Percentiles rank a stretch among this genome's conserved stretches.
phyloP scores from a whole-genome alignment of 2,888 invertebrate species.

The Megastigmus dorsalis region DNA sequence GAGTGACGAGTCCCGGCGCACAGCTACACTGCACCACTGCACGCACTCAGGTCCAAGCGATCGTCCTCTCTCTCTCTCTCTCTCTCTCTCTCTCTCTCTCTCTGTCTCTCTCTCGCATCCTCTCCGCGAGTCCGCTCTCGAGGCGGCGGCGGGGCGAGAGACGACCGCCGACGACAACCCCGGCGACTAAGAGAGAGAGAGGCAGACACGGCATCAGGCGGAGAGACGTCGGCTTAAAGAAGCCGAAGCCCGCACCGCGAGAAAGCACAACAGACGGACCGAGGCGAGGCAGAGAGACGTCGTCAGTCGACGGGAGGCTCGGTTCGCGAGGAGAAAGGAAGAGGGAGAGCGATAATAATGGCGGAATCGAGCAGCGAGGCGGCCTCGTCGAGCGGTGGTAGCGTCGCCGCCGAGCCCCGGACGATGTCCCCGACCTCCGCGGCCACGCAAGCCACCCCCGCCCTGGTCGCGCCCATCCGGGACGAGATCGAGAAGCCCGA shows the following conservation, averaged over 20 bases:
- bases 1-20: no score
- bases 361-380: slow-evolving; percentile 76
- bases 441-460: slow-evolving; percentile 57
- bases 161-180: no score
- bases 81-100: background rate
- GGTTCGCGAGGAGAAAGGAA: slow-evolving; percentile 9
- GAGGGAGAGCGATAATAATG: slow-evolving; percentile 65
- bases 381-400: slow-evolving; percentile 75
- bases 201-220: no score
- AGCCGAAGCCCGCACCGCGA: no score
- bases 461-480: slow-evolving; percentile 59
- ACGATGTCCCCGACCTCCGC: slow-evolving; percentile 73
- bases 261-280: no score
- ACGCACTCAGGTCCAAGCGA: no score
- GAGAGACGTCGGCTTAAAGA: no score
- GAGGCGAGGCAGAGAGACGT: no score
- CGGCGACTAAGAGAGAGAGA: no score
- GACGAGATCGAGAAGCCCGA: slow-evolving; percentile 71
- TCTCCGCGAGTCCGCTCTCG: background rate
- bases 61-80: background rate
- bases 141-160: no score
- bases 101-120: background rate
- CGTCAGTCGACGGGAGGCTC: no score
- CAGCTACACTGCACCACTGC: no score
- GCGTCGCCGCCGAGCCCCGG: slow-evolving; percentile 64